Evolutionary conservation across 2,888 invertebrate genomes (phyloP).

Genomic region (Allygus modestus): DNA sequence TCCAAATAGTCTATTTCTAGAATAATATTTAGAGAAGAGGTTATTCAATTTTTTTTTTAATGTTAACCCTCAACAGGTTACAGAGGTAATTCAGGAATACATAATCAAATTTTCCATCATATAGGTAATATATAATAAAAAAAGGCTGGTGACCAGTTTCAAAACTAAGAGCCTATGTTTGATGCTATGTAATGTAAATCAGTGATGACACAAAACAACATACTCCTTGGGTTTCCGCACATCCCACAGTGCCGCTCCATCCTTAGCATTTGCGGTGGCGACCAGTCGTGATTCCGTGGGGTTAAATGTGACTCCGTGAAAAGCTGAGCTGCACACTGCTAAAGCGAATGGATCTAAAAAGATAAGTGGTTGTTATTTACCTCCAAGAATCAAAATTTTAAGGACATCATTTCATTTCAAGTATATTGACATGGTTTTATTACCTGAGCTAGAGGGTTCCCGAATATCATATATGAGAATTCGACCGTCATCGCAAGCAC

Average conservation of each 20-base stretch:
- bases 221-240: constrained; percentile 89
- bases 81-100: too few species aligned
- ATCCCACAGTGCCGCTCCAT: constrained; percentile 95
- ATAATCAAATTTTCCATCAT: too few species aligned
- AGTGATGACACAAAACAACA: constrained; percentile 72
- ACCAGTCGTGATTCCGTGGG: constrained; percentile 88
- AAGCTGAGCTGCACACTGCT: constrained; percentile 85
- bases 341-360: constrained; percentile 80
- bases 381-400: constrained; percentile 53
- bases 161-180: too few species aligned
- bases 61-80: too few species aligned
- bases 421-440: not conserved
- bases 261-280: constrained; percentile 93
- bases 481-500: constrained; percentile 95
- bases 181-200: too few species aligned
- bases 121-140: too few species aligned
- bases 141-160: too few species aligned
- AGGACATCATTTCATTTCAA: not conserved
- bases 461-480: constrained; percentile 91
- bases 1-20: too few species aligned
- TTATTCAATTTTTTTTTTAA: too few species aligned
- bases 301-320: constrained; percentile 97
- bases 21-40: too few species aligned
- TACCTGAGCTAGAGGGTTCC: constrained; percentile 60
- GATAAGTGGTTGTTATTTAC: constrained; percentile 19